Base-by-base conservation (phyloP, 37 sponge, comb jelly and placozoan species). In the Beroe forskalii region DNA sequence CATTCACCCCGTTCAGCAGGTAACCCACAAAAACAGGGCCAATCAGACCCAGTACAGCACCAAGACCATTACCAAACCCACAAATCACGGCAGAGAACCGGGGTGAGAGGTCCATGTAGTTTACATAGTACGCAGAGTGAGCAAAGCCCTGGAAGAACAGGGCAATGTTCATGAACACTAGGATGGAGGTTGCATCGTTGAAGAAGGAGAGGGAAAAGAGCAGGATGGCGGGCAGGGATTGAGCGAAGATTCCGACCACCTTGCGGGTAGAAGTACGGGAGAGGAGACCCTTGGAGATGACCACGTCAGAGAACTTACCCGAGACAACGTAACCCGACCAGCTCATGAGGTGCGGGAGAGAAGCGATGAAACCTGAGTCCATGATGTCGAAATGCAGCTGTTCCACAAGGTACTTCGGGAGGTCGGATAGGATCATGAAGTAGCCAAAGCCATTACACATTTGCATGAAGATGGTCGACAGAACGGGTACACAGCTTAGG, bases 101-200 rank as follows among this genome's bases (percentile, higher is more conserved):
- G 23, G 86, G 86, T 1, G 86, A 80, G 86, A 80, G 86, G 40
- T 80, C 86, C 8, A 23, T 38, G 27, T 80, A 80, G 86, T 80
- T 80, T 8, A 42, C 86, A 44, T 80, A 80, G 27, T 44, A 43
- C 48, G 40, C 37, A n/a, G 48, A 38, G 55, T 80, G 1, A 25
- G 86, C 86, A 23, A 38, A 80, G 4, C 86, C 86, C 28, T 80
- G 86, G 55, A 80, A 80, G 27, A 38, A 80, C 86, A 80, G 40
- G 8, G 86, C 86, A 1, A 80, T 41, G 86, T 80, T 80, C 86
- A 80, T 42, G 55, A 80, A 38, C 2, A 80, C 40, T 6, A 80
- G 30, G 1, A 80, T 44, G 1, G 86, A 48, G 44, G 41, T 48
- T 14, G 40, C 42, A 4, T 44, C 35, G 38, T 41, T 37, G 30